phyloP scores from a whole-genome alignment of 2,888 invertebrate species.

The Ennomos fuscantarius region DNA sequence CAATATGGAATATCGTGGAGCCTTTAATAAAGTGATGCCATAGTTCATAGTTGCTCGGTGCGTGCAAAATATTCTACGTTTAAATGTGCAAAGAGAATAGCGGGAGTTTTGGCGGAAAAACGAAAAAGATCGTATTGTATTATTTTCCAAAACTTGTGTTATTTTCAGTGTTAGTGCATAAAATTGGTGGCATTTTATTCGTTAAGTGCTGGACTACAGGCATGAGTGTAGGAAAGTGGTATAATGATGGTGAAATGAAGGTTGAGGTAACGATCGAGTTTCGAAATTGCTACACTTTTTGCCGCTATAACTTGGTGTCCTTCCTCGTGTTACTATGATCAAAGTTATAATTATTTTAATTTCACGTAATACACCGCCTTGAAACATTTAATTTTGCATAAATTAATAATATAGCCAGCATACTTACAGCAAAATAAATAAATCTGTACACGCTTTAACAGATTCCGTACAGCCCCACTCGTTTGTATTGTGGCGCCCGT shows the following conservation, averaged over 20 bases:
- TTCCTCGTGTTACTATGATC: conserved; percentile 42
- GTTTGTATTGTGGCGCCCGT: too few species aligned
- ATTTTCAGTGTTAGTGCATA: too few species aligned
- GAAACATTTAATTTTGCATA: conserved; percentile 27
- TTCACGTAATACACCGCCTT: conserved; percentile 51
- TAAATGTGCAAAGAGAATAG: conserved; percentile 39
- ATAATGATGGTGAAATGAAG: conserved; percentile 26
- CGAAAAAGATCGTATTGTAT: too few species aligned
- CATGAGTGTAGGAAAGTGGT: too few species aligned
- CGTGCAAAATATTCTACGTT: conserved; percentile 30
- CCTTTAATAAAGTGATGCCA: conserved; percentile 10
- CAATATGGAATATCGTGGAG: neutral
- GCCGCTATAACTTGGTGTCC: conserved; percentile 23
- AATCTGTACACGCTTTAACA: too few species aligned
- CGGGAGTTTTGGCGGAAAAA: too few species aligned
- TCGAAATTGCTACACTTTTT: conserved; percentile 25
- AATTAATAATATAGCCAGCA: too few species aligned
- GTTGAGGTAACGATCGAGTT: conserved; percentile 28
- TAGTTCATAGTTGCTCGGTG: conserved; percentile 24
- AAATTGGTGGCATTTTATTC: too few species aligned
- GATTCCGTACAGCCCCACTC: too few species aligned
- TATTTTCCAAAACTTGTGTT: too few species aligned
- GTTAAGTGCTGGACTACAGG: too few species aligned
- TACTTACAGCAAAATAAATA: too few species aligned
- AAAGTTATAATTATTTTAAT: conserved; percentile 54